Conservation (phyloP, 1,140 invertebrate genomes). For the Brachionus rubens region DNA sequence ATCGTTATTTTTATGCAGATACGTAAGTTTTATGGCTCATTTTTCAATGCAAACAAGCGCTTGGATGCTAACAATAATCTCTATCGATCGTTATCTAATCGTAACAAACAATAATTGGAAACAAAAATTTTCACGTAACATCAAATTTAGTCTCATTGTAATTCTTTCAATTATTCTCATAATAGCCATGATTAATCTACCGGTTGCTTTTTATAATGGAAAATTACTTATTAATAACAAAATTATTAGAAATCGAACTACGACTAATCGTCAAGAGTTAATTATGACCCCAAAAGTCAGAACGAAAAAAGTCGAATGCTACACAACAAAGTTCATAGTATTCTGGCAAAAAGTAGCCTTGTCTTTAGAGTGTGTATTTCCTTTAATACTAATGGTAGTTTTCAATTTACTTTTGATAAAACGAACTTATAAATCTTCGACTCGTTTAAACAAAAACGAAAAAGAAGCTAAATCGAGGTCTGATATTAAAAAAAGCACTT, state of each 20-base stretch:
- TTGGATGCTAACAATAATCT: conserved; percentile 29
- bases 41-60: conserved; percentile 46
- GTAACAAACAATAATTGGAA: conserved; percentile 36
- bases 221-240: conserved; percentile 2
- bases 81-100: conserved; percentile 36
- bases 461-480: background rate
- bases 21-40: conserved; percentile 41
- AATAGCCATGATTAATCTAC: conserved; percentile 12
- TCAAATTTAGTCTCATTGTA: conserved; percentile 24
- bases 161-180: background rate
- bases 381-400: conserved; percentile 26
- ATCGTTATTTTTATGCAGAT: conserved; percentile 40
- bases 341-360: conserved; percentile 41
- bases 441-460: conserved; percentile 7
- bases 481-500: conserved; percentile 17
- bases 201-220: conserved; percentile 18
- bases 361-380: conserved; percentile 20
- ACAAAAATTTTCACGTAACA: conserved; percentile 34
- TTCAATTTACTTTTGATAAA: conserved; percentile 33
- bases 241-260: background rate
- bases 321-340: conserved; percentile 36
- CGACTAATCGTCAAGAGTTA: background rate
- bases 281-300: background rate
- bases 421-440: conserved; percentile 36
- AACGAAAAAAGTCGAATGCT: conserved; percentile 23